These are phyloP conservation scores for Echeneis naucrates DNA, from an alignment of 2,797 vertebrate species.

Conservation along the genomic window DNA sequence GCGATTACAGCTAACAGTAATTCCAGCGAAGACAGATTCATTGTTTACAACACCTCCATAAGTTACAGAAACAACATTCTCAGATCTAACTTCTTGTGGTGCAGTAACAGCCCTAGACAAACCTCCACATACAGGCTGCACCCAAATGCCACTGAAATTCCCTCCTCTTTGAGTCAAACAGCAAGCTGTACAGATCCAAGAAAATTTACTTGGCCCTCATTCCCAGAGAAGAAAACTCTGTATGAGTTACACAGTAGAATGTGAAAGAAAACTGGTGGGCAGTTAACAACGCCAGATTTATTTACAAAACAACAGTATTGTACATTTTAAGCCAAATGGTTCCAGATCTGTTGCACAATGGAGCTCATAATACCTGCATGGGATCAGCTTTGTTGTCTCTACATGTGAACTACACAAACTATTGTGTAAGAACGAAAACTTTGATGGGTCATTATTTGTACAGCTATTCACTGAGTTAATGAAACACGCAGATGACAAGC, in stretches of 20 bases:
- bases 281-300: constrained; percentile 31
- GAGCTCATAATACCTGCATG: constrained; percentile 16
- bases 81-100: background rate
- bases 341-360: constrained; percentile 25
- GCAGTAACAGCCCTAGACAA: constrained; percentile 25
- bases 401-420: background rate
- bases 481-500: constrained; percentile 1
- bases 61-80: constrained; percentile 5
- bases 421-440: constrained; percentile 15
- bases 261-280: constrained; percentile 16
- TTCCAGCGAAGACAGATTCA: background rate
- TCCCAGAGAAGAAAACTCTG: constrained; percentile 53
- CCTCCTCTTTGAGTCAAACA: constrained; percentile 6
- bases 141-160: constrained; percentile 1
- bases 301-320: constrained; percentile 28
- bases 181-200: constrained; percentile 1
- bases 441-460: background rate
- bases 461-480: background rate
- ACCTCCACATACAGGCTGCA: constrained; percentile 10
- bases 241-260: constrained; percentile 29
- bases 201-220: constrained; percentile 18
- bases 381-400: background rate
- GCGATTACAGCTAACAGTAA: background rate
- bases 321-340: constrained; percentile 9
- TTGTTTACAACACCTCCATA: background rate